A percentile compares a stretch with the other conserved stretches of the same genome.
Evolutionary conservation across 2,797 vertebrate species (phyloP).

Genomic region (Poecilia picta): DNA sequence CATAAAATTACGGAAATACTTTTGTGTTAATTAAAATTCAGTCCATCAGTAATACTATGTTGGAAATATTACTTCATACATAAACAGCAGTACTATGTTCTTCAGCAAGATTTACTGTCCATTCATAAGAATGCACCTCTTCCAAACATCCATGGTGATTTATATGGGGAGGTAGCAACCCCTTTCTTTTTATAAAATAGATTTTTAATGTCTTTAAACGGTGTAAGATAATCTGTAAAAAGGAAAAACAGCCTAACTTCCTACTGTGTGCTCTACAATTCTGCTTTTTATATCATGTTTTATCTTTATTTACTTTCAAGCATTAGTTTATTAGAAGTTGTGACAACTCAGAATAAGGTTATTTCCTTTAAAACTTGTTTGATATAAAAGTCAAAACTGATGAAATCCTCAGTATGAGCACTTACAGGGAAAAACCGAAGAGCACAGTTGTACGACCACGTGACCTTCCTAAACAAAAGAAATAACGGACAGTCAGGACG

Average conservation of each 20-base stretch:
- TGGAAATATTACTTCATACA: neutral
- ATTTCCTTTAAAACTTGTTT: neutral
- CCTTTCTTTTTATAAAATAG: neutral
- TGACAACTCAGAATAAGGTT: neutral
- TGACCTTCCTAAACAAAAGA: constrained; percentile 37
- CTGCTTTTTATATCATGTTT: neutral
- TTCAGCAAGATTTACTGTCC: constrained; percentile 39
- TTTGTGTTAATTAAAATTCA: neutral
- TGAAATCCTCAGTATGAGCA: neutral
- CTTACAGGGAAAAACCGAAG: constrained; percentile 17
- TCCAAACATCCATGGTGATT: neutral
- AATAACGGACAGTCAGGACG: constrained; percentile 21
- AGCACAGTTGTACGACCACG: constrained; percentile 13
- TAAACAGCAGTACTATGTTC: neutral
- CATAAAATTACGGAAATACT: neutral
- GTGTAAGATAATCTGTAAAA: neutral
- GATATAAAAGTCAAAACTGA: neutral
- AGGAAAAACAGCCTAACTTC: neutral
- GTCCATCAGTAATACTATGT: neutral
- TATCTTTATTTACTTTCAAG: neutral
- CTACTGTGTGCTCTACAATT: neutral
- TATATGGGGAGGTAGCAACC: neutral
- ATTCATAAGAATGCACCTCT: neutral
- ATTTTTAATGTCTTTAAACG: neutral
- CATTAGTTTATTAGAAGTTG: neutral